These are phyloP conservation scores for Drosophila eugracilis DNA, from an alignment of 1,140 invertebrate species.

Conservation along the genomic window DNA sequence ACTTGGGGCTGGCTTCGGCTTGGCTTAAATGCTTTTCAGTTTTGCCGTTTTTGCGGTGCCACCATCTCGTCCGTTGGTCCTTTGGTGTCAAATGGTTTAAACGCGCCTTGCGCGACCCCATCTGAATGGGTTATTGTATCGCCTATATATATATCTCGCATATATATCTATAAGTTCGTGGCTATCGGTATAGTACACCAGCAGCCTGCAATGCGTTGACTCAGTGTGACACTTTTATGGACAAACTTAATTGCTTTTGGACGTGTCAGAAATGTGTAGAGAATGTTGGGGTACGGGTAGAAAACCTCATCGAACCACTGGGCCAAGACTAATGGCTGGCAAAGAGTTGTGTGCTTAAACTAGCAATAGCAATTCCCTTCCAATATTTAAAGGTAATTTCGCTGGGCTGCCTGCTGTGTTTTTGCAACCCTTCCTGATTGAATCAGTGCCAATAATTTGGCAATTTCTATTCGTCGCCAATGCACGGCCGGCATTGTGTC, in stretches of 20 bases:
- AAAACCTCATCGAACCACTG: constrained; percentile 8
- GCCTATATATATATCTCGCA: constrained; percentile 19
- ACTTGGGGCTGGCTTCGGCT: constrained; percentile 57
- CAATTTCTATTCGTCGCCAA: constrained; percentile 74
- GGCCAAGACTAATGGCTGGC: constrained; percentile 36
- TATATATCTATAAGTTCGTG: constrained; percentile 31
- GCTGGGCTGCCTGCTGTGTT: constrained; percentile 6
- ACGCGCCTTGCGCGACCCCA: constrained; percentile 55
- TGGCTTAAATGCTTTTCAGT: constrained; percentile 63
- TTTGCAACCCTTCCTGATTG: constrained; percentile 63
- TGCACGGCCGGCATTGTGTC: constrained; percentile 59
- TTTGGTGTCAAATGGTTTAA: constrained; percentile 77
- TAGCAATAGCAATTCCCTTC: constrained; percentile 16
- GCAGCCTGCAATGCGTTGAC: constrained; percentile 53
- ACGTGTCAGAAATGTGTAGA: constrained; percentile 57
- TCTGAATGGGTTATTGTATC: constrained; percentile 47
- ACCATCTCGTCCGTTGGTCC: constrained; percentile 33
- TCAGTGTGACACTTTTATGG: constrained; percentile 70
- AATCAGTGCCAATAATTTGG: constrained; percentile 80
- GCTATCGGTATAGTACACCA: constrained; percentile 12
- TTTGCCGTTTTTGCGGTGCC: constrained; percentile 31
- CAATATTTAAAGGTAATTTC: constrained; percentile 47
- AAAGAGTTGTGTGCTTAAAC: constrained; percentile 23
- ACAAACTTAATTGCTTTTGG: constrained; percentile 75
- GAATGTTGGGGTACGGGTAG: not conserved